These are phyloP conservation scores for Chrysocyon brachyurus DNA, from an alignment of 2,797 vertebrate species.

Conservation along the genomic window DNA sequence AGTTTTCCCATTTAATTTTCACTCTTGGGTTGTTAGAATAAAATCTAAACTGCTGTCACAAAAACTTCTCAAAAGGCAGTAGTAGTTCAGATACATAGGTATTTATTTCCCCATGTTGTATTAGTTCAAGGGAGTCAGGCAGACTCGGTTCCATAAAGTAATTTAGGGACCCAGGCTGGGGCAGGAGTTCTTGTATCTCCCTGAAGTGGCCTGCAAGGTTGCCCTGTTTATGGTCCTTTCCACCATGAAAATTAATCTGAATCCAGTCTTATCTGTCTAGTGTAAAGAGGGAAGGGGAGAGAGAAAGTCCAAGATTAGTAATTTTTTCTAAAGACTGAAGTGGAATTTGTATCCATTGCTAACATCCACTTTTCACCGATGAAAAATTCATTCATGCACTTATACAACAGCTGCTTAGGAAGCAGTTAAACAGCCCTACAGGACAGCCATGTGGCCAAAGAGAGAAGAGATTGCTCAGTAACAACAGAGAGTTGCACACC, in stretches of 20 bases:
- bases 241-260: neutral
- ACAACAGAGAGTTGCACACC: neutral
- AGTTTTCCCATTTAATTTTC: conserved; percentile 43
- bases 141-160: neutral
- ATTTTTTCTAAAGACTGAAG: neutral
- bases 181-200: neutral
- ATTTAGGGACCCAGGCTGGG: neutral
- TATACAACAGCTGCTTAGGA: neutral
- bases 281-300: neutral
- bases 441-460: neutral
- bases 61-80: neutral
- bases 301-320: neutral
- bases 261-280: neutral
- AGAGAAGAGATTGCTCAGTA: neutral
- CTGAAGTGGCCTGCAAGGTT: neutral
- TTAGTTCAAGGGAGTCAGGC: neutral
- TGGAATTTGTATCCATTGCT: neutral
- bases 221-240: neutral
- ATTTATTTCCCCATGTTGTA: neutral
- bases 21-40: neutral
- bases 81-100: neutral
- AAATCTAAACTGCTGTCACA: neutral
- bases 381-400: neutral
- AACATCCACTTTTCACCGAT: neutral
- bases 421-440: neutral